These are phyloP conservation scores for Drymodes brunneopygia DNA, from an alignment of 2,113 vertebrate species.

Conservation along the genomic window DNA sequence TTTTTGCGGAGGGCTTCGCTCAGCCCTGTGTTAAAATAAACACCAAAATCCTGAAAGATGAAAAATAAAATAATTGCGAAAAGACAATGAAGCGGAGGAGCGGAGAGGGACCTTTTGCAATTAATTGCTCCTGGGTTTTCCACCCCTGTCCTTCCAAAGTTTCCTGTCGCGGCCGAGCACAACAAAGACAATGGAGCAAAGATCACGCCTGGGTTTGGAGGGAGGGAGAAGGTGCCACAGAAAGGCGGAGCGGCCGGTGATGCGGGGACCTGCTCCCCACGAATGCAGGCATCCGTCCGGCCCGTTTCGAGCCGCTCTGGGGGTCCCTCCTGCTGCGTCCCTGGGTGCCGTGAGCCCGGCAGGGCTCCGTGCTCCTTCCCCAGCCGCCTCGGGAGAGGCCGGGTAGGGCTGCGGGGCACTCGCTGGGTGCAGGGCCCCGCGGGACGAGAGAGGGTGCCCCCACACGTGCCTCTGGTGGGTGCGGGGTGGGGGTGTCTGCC, in stretches of 20 bases:
- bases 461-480: not conserved
- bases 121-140: not conserved
- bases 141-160: not conserved
- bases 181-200: slow-evolving; percentile 52
- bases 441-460: not conserved
- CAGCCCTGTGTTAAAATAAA: not conserved
- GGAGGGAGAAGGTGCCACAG: not conserved
- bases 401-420: rapidly evolving
- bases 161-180: not conserved
- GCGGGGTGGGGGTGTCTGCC: not conserved
- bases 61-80: not conserved
- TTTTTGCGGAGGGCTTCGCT: not conserved
- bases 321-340: not conserved
- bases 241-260: not conserved
- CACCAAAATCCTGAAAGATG: not conserved
- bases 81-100: not conserved
- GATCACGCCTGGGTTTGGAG: not conserved
- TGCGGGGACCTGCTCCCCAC: not conserved
- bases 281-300: rapidly evolving
- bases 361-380: not conserved
- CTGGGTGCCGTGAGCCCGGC: not conserved
- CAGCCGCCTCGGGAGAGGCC: not conserved
- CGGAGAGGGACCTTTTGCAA: not conserved
- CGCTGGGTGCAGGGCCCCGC: not conserved
- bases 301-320: not conserved